Conservation (phyloP, 2,888 invertebrate species). For the Agonum fuliginosum region DNA sequence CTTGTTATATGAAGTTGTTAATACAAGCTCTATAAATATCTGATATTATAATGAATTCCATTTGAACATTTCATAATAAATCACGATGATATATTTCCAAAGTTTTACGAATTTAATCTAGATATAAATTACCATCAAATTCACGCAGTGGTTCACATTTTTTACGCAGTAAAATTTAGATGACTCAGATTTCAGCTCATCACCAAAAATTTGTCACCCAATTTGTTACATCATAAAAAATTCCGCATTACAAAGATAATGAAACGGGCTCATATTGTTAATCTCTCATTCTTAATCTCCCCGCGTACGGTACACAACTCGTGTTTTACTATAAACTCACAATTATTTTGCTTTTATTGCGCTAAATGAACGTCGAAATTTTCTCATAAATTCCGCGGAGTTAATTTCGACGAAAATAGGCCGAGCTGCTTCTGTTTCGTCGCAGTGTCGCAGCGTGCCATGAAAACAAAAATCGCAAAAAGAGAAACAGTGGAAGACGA, state of each 20-base stretch:
- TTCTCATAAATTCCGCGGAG: conserved; percentile 48
- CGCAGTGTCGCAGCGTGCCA: conserved; percentile 36
- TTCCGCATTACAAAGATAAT: background rate
- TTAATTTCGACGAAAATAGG: conserved; percentile 50
- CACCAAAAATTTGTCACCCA: conserved; percentile 31
- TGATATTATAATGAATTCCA: conserved; percentile 38
- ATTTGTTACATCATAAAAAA: conserved; percentile 19
- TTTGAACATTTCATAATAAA: conserved; percentile 21
- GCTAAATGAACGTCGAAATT: conserved; percentile 50
- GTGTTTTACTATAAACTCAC: conserved; percentile 33
- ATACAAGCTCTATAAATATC: conserved; percentile 31
- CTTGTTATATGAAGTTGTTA: conserved; percentile 27
- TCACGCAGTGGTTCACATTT: conserved; percentile 28
- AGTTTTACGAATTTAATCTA: conserved; percentile 45
- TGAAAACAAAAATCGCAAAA: conserved; percentile 37
- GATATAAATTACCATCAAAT: conserved; percentile 27
- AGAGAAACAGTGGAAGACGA: conserved; percentile 16
- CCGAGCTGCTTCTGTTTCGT: conserved; percentile 37
- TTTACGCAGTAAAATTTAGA: conserved; percentile 6
- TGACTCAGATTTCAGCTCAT: conserved; percentile 29
- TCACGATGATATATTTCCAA: conserved; percentile 27
- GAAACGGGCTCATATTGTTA: conserved; percentile 1
- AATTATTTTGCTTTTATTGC: conserved; percentile 47
- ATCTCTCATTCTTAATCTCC: conserved; percentile 22
- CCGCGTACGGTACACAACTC: conserved; percentile 16